phyloP scores from a whole-genome alignment of 2,888 invertebrate genomes.

The Agrilus cyanescens region DNA sequence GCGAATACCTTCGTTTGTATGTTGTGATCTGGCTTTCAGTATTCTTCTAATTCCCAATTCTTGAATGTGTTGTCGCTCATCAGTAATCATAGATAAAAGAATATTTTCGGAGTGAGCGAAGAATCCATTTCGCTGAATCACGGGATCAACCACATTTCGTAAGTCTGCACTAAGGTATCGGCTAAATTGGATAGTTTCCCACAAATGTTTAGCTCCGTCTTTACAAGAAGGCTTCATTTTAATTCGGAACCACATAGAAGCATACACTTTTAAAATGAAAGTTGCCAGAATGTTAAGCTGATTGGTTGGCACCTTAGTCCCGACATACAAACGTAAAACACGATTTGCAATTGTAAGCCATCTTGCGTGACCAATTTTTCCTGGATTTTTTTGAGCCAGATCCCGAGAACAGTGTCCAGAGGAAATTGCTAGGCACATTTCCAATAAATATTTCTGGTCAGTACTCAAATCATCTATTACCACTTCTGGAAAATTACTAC shows the following conservation, averaged over 20 bases:
- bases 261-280: conserved; percentile 15
- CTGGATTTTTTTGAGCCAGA: conserved; percentile 7
- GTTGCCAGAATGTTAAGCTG: conserved; percentile 8
- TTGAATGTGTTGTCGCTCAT: not conserved
- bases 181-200: not conserved
- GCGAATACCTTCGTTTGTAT: not conserved
- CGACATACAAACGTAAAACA: conserved; percentile 15
- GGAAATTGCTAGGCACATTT: conserved; percentile 5
- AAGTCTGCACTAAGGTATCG: not conserved
- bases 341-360: conserved; percentile 18
- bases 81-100: not conserved
- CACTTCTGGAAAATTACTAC: not conserved
- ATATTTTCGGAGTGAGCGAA: not conserved
- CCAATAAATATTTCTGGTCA: conserved; percentile 14
- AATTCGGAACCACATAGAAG: conserved; percentile 14
- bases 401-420: not conserved
- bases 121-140: not conserved
- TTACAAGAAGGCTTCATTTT: conserved; percentile 7
- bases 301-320: conserved; percentile 12
- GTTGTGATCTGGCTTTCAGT: not conserved
- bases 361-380: conserved; percentile 13
- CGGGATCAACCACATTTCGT: not conserved
- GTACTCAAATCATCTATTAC: conserved; percentile 11
- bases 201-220: conserved; percentile 2
- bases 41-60: not conserved